Evolutionary conservation across 2,888 invertebrate species (phyloP).

Genomic region (Serrognathus titanus): DNA sequence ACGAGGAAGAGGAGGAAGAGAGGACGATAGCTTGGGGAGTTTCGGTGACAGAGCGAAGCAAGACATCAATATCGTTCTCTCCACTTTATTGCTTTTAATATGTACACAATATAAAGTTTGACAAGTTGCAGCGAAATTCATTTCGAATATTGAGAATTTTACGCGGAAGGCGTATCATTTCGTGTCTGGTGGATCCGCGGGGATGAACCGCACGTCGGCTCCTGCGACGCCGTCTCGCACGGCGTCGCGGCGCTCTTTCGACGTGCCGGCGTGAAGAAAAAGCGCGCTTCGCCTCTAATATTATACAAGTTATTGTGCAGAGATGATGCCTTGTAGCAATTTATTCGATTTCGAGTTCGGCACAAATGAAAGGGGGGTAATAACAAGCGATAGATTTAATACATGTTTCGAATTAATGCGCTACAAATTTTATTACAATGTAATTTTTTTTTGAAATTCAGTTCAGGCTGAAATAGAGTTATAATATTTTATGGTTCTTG

Average conservation of each 20-base stretch:
- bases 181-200: conserved; percentile 24
- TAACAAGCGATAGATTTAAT: conserved; percentile 3
- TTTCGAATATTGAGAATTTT: conserved; percentile 43
- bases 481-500: too few species aligned
- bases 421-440: too few species aligned
- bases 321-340: conserved; percentile 27
- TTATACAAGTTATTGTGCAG: conserved; percentile 31
- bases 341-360: conserved; percentile 31
- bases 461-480: too few species aligned
- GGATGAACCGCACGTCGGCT: conserved; percentile 14
- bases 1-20: too few species aligned
- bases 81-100: conserved; percentile 45
- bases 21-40: too few species aligned
- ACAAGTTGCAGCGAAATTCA: conserved; percentile 43
- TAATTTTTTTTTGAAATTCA: too few species aligned
- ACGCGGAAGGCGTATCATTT: conserved; percentile 36
- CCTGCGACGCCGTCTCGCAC: conserved; percentile 1
- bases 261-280: conserved; percentile 11
- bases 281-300: conserved; percentile 10
- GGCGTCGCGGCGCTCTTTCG: background rate
- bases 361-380: conserved; percentile 13
- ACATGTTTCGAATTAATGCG: background rate
- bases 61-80: conserved; percentile 1
- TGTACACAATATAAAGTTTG: conserved; percentile 46
- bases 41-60: background rate